phyloP scores from a whole-genome alignment of 1,140 invertebrate species.

The Drosophila lacertosa region DNA sequence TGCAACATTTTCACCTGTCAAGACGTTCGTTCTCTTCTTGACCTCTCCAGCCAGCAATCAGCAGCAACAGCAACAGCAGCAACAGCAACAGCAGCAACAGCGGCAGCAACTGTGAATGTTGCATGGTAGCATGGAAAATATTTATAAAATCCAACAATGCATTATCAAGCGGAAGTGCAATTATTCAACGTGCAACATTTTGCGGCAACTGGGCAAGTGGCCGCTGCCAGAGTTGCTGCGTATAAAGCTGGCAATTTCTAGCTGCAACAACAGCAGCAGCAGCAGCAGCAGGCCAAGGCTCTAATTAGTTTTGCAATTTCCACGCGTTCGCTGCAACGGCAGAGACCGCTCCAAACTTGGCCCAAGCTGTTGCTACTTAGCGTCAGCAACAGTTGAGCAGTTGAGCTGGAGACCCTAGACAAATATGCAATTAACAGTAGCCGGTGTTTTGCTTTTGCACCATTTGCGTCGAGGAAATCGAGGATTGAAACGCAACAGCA shows the following conservation, averaged over 20 bases:
- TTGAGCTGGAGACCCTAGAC: slow-evolving; percentile 52
- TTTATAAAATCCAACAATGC: slow-evolving; percentile 83
- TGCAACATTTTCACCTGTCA: slow-evolving; percentile 37
- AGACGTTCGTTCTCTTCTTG: slow-evolving; percentile 13
- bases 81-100: slow-evolving; percentile 6
- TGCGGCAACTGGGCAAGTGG: slow-evolving; percentile 65
- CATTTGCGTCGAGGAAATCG: slow-evolving; percentile 63
- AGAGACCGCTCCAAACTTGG: slow-evolving; percentile 11
- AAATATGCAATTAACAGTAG: slow-evolving; percentile 79
- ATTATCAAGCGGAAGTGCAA: slow-evolving; percentile 83
- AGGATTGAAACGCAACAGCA: slow-evolving; percentile 61
- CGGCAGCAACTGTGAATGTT: slow-evolving; percentile 16
- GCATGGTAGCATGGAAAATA: slow-evolving; percentile 68
- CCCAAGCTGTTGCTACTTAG: slow-evolving; percentile 71
- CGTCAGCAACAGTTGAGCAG: slow-evolving; percentile 69
- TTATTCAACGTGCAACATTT: slow-evolving; percentile 82
- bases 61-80: slow-evolving; percentile 11
- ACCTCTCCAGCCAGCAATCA: background rate
- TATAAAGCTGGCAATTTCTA: slow-evolving; percentile 78
- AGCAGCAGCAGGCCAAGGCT: slow-evolving; percentile 66
- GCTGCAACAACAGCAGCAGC: slow-evolving; percentile 26
- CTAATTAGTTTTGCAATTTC: slow-evolving; percentile 83
- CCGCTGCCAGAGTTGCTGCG: slow-evolving; percentile 48
- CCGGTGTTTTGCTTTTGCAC: slow-evolving; percentile 42
- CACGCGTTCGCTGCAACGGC: slow-evolving; percentile 60